A percentile compares a stretch with the other conserved stretches of the same genome.
These are phyloP conservation scores for Gallinago media DNA, from an alignment of 2,113 vertebrate genomes.

Conservation along the genomic window DNA sequence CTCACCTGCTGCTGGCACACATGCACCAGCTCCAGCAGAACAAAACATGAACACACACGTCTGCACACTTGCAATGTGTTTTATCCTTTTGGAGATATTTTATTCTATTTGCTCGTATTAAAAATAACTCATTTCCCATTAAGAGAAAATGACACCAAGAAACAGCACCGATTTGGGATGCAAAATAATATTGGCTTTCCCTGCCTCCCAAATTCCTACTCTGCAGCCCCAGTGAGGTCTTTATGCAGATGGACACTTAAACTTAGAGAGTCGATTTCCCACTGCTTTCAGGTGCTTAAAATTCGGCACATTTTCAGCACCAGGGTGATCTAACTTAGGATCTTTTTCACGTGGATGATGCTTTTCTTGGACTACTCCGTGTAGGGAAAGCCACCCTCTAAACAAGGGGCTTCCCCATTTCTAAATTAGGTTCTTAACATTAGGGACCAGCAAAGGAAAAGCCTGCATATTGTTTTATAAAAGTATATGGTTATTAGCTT, in stretches of 20 bases:
- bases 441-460: background rate
- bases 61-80: background rate
- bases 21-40: background rate
- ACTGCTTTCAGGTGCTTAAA: background rate
- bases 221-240: background rate
- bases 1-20: rapidly evolving
- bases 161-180: background rate
- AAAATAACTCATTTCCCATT: background rate
- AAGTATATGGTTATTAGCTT: background rate
- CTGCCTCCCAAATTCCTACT: background rate
- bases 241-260: background rate
- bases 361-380: background rate
- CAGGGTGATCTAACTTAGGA: rapidly evolving
- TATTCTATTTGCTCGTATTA: background rate
- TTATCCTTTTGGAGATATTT: background rate
- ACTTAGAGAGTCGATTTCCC: background rate
- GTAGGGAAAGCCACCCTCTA: background rate
- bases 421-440: background rate
- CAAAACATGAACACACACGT: rapidly evolving
- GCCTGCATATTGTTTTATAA: rapidly evolving
- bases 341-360: background rate
- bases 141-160: background rate
- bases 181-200: rapidly evolving
- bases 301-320: background rate
- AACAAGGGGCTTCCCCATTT: background rate